A percentile compares a stretch with the other conserved stretches of the same genome.
Evolutionary conservation across 2,797 vertebrate species (phyloP).

Genomic region (Taenioides sp.): DNA sequence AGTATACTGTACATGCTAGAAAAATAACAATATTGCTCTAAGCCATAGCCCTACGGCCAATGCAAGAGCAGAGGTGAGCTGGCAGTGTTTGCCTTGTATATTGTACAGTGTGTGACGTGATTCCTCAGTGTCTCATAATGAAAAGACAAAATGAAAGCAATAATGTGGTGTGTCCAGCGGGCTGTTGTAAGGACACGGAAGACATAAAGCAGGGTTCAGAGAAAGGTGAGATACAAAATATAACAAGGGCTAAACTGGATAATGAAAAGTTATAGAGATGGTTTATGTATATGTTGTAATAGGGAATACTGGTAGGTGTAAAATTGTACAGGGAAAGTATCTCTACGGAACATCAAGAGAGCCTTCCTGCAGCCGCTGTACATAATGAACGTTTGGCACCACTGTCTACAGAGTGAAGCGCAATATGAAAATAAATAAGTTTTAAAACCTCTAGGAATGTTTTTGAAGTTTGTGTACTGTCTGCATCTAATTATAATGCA

Average conservation of each 20-base stretch:
- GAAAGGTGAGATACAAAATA: neutral
- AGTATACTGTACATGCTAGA: no score
- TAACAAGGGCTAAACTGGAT: neutral
- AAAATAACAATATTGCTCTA: neutral
- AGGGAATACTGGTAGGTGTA: no score
- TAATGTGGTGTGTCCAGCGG: slow-evolving; percentile 1
- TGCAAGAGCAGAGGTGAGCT: neutral
- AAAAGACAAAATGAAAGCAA: slow-evolving; percentile 18
- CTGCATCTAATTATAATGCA: no score
- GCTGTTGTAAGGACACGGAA: neutral
- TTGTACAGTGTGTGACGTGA: neutral
- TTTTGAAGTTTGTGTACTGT: no score
- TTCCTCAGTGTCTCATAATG: slow-evolving; percentile 9
- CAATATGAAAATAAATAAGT: no score
- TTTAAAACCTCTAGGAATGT: no score
- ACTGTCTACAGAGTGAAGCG: no score
- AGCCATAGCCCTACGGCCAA: neutral
- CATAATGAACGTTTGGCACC: no score
- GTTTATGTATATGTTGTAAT: neutral
- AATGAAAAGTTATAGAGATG: neutral
- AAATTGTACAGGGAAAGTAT: no score
- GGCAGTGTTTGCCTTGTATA: slow-evolving; percentile 3
- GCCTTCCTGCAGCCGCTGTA: no score
- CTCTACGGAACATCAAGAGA: no score
- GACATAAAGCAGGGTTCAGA: slow-evolving; percentile 1